Base-by-base conservation (phyloP, 2,888 invertebrate genomes). In the Noctua comes region DNA sequence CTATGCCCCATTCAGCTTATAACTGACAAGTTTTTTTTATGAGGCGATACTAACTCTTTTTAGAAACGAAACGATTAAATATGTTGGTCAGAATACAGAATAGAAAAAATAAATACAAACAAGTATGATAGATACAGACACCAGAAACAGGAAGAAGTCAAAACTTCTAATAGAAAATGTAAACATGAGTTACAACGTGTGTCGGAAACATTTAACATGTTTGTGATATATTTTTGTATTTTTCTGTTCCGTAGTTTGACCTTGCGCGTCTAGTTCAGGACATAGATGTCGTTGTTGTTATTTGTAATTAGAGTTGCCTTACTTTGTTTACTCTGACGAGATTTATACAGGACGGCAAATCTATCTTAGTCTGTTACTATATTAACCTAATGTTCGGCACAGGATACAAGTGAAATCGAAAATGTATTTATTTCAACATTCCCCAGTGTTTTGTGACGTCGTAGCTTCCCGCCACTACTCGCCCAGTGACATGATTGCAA, bases 251-350 rank as follows among this genome's bases (percentile, higher is more conserved):
- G 54, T 64, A 27, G 11, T 46, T 46, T n/a, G 6, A 59, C 4
- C 2, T 65, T 16, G 21, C 65, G 43, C 59, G 65, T 43, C 36
- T 68, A 40, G 40, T 54, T 40, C 21, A 71, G 74, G 43, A 54
- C 66, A 85, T 66, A 40, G 59, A 51, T 82, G 77, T 85, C 77
- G 86, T 82, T 81, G 82, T 76, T 69, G 69, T 62, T 69, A 70
- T 87, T 88, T 79, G 82, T 90, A 88, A 85, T 88, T 92, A 90
- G 86, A 83, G 86, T 90, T 91, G 91, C 91, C 91, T 91, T 92
- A 91, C 74, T 87, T 90, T 88, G 88, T 86, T 84, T 80, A 90
- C 82, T 88, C 85, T 86, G 75, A 87, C 81, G 84, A 89, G 83
- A 83, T 84, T 73, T 78, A 83, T 83, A 77, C 62, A 82, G 65